Percentiles rank a stretch among this genome's conserved stretches.
Conservation (phyloP, 2,888 invertebrate genomes). For the Eumerus sabulonum region DNA sequence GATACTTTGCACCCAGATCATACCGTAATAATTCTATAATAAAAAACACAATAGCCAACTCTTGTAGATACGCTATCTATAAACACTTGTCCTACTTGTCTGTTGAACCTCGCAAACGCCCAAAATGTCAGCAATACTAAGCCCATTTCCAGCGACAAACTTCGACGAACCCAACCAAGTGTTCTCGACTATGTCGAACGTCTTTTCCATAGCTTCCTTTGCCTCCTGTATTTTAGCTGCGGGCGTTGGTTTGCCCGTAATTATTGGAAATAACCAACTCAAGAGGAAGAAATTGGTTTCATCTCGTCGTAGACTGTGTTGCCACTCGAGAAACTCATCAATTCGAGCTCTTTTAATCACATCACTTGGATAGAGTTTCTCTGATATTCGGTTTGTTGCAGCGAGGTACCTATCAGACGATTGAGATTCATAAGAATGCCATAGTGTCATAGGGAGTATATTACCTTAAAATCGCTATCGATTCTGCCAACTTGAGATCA, state of each 20-base stretch:
- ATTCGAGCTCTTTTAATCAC: conserved; percentile 81
- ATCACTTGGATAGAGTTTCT: conserved; percentile 84
- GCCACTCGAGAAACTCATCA: conserved; percentile 87
- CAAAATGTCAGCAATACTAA: conserved; percentile 86
- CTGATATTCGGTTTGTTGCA: conserved; percentile 74
- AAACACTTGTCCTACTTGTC: conserved; percentile 82
- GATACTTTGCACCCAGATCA: conserved; percentile 81
- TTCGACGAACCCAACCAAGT: conserved; percentile 80
- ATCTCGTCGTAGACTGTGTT: conserved; percentile 79
- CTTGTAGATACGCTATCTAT: no score
- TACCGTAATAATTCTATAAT: conserved; percentile 73
- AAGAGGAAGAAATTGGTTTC: conserved; percentile 13
- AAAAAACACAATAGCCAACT: not conserved
- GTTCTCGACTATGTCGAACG: conserved; percentile 81
- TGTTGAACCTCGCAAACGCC: conserved; percentile 88
- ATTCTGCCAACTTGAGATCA: conserved; percentile 84
- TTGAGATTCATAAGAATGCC: not conserved
- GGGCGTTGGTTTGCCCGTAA: conserved; percentile 79
- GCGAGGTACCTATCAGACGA: conserved; percentile 9
- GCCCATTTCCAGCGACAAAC: conserved; percentile 81
- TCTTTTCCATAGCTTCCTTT: conserved; percentile 80
- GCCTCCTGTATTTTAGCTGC: conserved; percentile 75
- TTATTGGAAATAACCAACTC: conserved; percentile 62
- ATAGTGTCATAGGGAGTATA: not conserved
- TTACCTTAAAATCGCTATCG: conserved; percentile 84